These are phyloP conservation scores for Proterorhinus semilunaris DNA, from an alignment of 2,113 vertebrate species.

Conservation along the genomic window DNA sequence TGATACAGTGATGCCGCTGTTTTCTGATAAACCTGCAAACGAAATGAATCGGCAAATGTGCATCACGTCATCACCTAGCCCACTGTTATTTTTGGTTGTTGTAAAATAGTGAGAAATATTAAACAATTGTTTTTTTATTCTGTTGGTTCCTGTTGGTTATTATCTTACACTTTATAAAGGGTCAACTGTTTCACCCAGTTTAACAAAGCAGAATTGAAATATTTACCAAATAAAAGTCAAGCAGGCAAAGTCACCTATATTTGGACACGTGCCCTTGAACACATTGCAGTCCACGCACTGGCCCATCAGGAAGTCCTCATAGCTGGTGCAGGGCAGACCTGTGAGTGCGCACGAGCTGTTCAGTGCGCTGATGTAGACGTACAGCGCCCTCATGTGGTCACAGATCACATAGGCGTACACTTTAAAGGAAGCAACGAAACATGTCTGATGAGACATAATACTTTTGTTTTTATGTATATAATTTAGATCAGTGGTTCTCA, in stretches of 20 bases:
- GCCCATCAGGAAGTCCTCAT: conserved; percentile 83
- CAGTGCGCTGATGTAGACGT: conserved; percentile 88
- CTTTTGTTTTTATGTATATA: neutral
- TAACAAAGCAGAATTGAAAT: neutral
- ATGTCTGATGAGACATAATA: neutral
- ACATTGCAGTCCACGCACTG: conserved; percentile 80
- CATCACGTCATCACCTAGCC: neutral
- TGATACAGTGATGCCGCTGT: conserved; percentile 74
- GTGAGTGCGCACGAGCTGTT: conserved; percentile 76
- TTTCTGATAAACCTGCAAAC: conserved; percentile 79
- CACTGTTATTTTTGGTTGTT: too few relatives aligned
- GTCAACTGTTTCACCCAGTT: neutral
- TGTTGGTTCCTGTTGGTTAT: too few relatives aligned
- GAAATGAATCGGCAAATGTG: neutral
- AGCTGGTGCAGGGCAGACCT: conserved; percentile 86
- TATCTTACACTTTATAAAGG: too few relatives aligned
- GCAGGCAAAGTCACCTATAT: conserved; percentile 78
- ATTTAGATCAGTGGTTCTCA: too few relatives aligned
- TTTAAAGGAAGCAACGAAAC: conserved; percentile 37
- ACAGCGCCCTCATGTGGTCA: conserved; percentile 94
- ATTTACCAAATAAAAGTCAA: neutral
- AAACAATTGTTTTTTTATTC: too few relatives aligned
- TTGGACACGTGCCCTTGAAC: conserved; percentile 82
- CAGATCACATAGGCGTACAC: conserved; percentile 90
- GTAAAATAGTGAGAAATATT: too few relatives aligned